Conservation (phyloP, 2,888 invertebrate species). For the Notocelia uddmanniana region DNA sequence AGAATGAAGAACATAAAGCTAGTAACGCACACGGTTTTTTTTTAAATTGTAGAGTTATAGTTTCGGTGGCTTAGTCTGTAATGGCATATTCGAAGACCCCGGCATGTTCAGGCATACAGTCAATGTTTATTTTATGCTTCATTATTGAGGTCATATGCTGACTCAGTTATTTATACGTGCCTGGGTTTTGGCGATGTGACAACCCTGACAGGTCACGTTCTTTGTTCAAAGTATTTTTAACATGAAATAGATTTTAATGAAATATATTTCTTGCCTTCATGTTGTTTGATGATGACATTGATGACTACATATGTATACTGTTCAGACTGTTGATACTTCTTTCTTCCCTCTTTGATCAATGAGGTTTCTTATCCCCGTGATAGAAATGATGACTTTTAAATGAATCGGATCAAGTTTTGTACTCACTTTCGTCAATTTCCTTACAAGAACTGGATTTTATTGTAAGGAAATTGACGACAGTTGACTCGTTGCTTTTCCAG, state of each 20-base stretch:
- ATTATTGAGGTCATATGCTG: constrained; percentile 67
- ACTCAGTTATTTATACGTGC: constrained; percentile 57
- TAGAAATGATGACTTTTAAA: neutral
- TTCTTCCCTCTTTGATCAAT: too few species aligned
- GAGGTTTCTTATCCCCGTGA: too few species aligned
- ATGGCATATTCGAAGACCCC: constrained; percentile 41
- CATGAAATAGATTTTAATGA: constrained; percentile 19
- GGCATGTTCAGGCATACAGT: constrained; percentile 40
- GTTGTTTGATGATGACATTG: too few species aligned
- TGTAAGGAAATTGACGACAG: too few species aligned
- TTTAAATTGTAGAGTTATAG: too few species aligned
- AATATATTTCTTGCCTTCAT: neutral
- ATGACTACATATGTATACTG: too few species aligned
- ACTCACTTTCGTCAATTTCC: neutral
- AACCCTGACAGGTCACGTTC: constrained; percentile 41
- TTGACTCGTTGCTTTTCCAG: too few species aligned
- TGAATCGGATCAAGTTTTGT: neutral
- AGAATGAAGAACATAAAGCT: neutral
- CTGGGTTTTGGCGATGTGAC: constrained; percentile 44
- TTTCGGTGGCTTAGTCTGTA: constrained; percentile 26
- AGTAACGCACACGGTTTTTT: neutral
- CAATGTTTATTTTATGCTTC: constrained; percentile 64
- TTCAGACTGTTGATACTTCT: too few species aligned
- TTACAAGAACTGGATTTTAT: neutral
- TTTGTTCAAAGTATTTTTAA: constrained; percentile 36